phyloP scores from a whole-genome alignment of 2,797 vertebrate genomes.

The Sebastiscus tertius region DNA sequence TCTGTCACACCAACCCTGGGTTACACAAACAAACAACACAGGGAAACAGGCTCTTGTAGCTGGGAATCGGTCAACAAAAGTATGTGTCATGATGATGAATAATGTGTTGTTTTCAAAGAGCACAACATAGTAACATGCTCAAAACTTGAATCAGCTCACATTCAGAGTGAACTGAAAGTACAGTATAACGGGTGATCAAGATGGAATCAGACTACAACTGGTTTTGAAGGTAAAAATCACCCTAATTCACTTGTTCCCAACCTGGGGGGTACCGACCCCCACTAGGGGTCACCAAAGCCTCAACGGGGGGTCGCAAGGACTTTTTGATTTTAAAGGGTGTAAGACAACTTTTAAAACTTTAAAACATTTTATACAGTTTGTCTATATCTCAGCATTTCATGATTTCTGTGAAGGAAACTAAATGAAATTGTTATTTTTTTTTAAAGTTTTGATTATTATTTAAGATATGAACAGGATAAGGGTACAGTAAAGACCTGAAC shows the following conservation, averaged over 20 bases:
- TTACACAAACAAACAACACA: neutral
- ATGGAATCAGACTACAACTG: neutral
- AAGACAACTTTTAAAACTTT: too few species aligned
- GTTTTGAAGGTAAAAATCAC: neutral
- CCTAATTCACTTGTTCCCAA: too few species aligned
- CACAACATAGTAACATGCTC: neutral
- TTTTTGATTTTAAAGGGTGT: too few species aligned
- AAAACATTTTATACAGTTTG: too few species aligned
- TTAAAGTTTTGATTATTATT: too few species aligned
- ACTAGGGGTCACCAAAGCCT: rapidly evolving
- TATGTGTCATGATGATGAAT: neutral
- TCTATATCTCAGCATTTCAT: too few species aligned
- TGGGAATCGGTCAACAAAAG: neutral
- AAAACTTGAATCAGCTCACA: neutral
- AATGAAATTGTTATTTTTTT: too few species aligned
- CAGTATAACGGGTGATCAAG: neutral
- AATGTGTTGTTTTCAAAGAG: neutral
- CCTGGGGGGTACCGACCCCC: rapidly evolving
- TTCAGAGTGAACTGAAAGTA: neutral
- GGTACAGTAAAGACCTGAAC: rapidly evolving
- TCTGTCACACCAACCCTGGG: neutral
- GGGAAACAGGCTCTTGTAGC: neutral
- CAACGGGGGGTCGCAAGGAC: too few species aligned
- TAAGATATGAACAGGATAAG: too few species aligned
- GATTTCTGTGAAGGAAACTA: too few species aligned